These are phyloP conservation scores for Ceratina australensis DNA, from an alignment of 1,140 invertebrate species.

Conservation along the genomic window DNA sequence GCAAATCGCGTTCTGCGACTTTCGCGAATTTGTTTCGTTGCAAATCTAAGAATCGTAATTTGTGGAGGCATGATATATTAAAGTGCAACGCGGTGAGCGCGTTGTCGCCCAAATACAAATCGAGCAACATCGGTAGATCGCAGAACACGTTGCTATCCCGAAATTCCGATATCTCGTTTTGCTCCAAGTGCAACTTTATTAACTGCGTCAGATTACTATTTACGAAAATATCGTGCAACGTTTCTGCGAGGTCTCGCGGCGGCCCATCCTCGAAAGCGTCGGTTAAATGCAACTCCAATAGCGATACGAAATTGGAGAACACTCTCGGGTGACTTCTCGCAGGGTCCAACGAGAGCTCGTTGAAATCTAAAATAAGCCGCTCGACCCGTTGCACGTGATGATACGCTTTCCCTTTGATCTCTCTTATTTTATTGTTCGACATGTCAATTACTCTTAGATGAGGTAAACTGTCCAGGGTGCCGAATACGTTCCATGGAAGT, in stretches of 20 bases:
- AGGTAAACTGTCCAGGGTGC: slow-evolving; percentile 81
- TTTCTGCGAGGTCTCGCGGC: slow-evolving; percentile 82
- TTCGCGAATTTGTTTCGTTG: slow-evolving; percentile 85
- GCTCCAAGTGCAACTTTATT: slow-evolving; percentile 88
- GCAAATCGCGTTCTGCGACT: slow-evolving; percentile 82
- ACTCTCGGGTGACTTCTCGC: slow-evolving; percentile 85
- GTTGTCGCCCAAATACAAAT: slow-evolving; percentile 87
- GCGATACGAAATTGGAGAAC: slow-evolving; percentile 88
- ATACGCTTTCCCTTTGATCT: slow-evolving; percentile 88
- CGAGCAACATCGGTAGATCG: slow-evolving; percentile 83
- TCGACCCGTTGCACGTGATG: slow-evolving; percentile 87
- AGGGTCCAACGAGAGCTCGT: slow-evolving; percentile 83
- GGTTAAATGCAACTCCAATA: slow-evolving; percentile 87
- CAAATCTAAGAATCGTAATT: slow-evolving; percentile 86
- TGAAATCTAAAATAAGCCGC: slow-evolving; percentile 87
- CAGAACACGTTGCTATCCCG: slow-evolving; percentile 86
- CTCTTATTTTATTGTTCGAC: slow-evolving; percentile 87
- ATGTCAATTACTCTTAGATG: slow-evolving; percentile 86
- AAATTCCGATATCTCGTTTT: slow-evolving; percentile 87
- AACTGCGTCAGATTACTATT: slow-evolving; percentile 84
- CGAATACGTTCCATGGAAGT: slow-evolving; percentile 88
- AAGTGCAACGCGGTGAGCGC: slow-evolving; percentile 83
- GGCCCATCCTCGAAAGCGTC: slow-evolving; percentile 87
- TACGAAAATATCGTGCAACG: slow-evolving; percentile 87
- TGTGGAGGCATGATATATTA: slow-evolving; percentile 84